Base-by-base conservation (phyloP, 2,797 vertebrate species). In the Muscicapa comitata region DNA sequence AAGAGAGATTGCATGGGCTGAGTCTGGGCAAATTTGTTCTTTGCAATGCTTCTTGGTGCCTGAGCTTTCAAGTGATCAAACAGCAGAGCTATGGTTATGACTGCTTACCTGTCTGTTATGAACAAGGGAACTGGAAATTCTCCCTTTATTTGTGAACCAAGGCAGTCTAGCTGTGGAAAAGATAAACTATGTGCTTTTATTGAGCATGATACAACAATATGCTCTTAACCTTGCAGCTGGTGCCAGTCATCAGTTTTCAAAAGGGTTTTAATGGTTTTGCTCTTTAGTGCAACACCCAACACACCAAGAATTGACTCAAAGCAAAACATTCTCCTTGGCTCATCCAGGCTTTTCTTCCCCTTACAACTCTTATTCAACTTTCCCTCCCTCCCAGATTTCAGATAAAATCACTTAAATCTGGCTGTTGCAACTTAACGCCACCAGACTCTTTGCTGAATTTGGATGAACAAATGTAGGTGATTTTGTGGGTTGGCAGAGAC, bases 371-470 rank as follows among this genome's bases (percentile, higher is more conserved):
- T 66, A 70, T 2, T 66, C 51, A 91, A 70, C 67, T 90, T 88
- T 35, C 25, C 54, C 28, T 25, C 42, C 24, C 35, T 86, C 55
- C 54, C n/a, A 48, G 19, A 66, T 71, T 93, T 94, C 80, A 94
- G 70, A 59, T 55, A 83, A 83, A 94, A 66, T 68, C 33, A 51
- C 33, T 70, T 40, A 59, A 63, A 76, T 43, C 53, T 47, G 48
- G 38, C 38, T 65, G 8, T 43, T 51, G 65, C 53, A 82, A 59
- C 11, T 66, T 38, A 50, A 48, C 0, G 0, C 61, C 0, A 1
- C 74, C 57, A 92, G 61, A 93, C 25, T 82, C 72, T 91, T 89
- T 85, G 35, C 72, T 65, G 77, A 85, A 63, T 68, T 20, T 54
- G 48, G 38, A 43, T 62, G 53, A 81, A 84, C 10, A 88, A 92